Conservation (phyloP, 2,888 invertebrate genomes). For the Phlogophora meticulosa region DNA sequence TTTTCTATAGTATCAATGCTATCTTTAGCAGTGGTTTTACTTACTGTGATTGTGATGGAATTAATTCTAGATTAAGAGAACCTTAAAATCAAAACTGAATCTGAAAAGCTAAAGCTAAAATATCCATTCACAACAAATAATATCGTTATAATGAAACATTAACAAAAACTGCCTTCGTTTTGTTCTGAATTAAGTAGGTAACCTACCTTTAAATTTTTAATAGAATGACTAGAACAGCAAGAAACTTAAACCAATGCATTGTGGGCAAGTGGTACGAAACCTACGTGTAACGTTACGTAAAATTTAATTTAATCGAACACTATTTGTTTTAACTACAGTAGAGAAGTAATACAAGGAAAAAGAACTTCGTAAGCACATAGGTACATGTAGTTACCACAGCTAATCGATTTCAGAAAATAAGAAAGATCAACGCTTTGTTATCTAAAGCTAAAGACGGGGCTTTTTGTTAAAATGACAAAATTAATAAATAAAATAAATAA, state of each 20-base stretch:
- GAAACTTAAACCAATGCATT: background rate
- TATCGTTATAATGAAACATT: background rate
- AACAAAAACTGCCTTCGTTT: slow-evolving; percentile 9
- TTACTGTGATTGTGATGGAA: background rate
- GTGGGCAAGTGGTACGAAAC: background rate
- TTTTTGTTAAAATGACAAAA: slow-evolving; percentile 38
- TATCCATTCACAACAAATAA: slow-evolving; percentile 18
- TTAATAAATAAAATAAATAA: too few relatives aligned
- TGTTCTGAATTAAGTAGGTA: background rate
- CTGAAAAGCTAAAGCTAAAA: too few relatives aligned
- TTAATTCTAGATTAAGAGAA: background rate
- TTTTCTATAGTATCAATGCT: background rate
- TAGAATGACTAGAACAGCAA: background rate
- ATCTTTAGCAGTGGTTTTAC: background rate
- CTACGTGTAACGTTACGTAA: background rate
- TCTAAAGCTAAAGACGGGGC: background rate
- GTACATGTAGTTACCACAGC: background rate
- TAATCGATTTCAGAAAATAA: background rate
- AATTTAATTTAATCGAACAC: slow-evolving; percentile 18
- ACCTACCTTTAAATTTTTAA: slow-evolving; percentile 5
- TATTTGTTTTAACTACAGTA: slow-evolving; percentile 1
- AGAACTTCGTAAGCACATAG: background rate
- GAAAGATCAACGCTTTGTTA: background rate
- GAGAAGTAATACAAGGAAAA: background rate
- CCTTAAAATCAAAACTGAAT: too few relatives aligned